phyloP scores from a whole-genome alignment of 2,113 vertebrate species.

The Galeopterus variegatus region DNA sequence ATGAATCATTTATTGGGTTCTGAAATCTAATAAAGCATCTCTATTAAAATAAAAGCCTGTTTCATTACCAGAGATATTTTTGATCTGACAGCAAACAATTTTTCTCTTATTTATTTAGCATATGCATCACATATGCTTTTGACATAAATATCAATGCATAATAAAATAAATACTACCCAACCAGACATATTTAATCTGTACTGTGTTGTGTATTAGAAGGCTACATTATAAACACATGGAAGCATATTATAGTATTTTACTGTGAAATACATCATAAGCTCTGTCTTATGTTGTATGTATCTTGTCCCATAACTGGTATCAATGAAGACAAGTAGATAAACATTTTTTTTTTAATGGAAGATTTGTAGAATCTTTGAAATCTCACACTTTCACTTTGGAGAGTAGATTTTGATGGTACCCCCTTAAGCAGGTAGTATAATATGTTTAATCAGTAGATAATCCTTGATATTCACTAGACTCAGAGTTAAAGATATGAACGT shows the following conservation, averaged over 20 bases:
- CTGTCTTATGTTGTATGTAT: background rate
- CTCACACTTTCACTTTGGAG: background rate
- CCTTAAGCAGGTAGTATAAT: background rate
- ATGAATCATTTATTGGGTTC: conserved; percentile 69
- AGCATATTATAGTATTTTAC: background rate
- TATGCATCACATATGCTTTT: conserved; percentile 69
- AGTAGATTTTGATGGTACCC: background rate
- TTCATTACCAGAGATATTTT: conserved; percentile 62
- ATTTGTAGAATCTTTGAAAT: background rate
- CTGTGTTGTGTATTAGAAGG: background rate
- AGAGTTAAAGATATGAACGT: background rate
- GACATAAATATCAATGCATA: conserved; percentile 46
- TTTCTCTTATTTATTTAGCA: conserved; percentile 71
- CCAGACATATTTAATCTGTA: conserved; percentile 57
- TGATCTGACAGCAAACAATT: conserved; percentile 47
- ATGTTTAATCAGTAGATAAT: background rate
- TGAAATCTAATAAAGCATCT: conserved; percentile 29
- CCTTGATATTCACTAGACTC: background rate
- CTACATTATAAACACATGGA: conserved; percentile 30
- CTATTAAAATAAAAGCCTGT: conserved; percentile 61
- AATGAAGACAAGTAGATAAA: background rate
- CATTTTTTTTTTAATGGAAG: background rate
- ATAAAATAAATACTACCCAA: conserved; percentile 68
- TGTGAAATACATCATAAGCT: background rate
- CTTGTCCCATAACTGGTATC: background rate